These are phyloP conservation scores for Sarotherodon lohbergeri DNA, from an alignment of 2,113 vertebrate genomes.

Conservation along the genomic window DNA sequence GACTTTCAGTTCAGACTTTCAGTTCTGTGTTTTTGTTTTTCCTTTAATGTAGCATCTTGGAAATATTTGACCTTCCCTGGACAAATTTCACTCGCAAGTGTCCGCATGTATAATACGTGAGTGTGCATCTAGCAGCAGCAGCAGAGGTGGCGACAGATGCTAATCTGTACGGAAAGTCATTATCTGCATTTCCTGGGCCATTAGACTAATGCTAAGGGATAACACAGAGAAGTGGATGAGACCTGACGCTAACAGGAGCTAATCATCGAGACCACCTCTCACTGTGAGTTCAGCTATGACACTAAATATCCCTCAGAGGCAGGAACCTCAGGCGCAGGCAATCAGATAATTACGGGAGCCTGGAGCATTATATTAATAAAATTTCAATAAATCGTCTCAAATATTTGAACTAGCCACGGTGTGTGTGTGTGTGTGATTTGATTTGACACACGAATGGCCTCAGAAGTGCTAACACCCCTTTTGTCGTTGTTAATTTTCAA, in stretches of 20 bases:
- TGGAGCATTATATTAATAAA: slow-evolving; percentile 49
- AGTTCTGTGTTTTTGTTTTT: not conserved
- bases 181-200: slow-evolving; percentile 63
- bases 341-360: slow-evolving; percentile 53
- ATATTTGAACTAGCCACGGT: slow-evolving; percentile 52
- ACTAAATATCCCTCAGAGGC: slow-evolving; percentile 55
- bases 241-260: slow-evolving; percentile 63
- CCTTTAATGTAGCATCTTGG: not conserved
- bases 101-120: not conserved
- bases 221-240: slow-evolving; percentile 58
- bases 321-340: slow-evolving; percentile 21
- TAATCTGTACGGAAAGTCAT: slow-evolving; percentile 65
- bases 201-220: slow-evolving; percentile 66
- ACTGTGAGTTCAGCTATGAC: slow-evolving; percentile 49
- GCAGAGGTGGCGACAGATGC: slow-evolving; percentile 31
- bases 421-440: slow-evolving; percentile 34
- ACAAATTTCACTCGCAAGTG: not conserved
- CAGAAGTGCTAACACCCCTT: slow-evolving; percentile 33
- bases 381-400: slow-evolving; percentile 56
- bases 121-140: not conserved
- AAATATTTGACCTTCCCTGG: not conserved
- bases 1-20: not conserved
- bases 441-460: slow-evolving; percentile 41
- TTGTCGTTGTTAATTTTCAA: slow-evolving; percentile 7
- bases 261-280: slow-evolving; percentile 60